Conservation (phyloP, 2,797 vertebrate species). For the Pseudomugil tenellus region DNA sequence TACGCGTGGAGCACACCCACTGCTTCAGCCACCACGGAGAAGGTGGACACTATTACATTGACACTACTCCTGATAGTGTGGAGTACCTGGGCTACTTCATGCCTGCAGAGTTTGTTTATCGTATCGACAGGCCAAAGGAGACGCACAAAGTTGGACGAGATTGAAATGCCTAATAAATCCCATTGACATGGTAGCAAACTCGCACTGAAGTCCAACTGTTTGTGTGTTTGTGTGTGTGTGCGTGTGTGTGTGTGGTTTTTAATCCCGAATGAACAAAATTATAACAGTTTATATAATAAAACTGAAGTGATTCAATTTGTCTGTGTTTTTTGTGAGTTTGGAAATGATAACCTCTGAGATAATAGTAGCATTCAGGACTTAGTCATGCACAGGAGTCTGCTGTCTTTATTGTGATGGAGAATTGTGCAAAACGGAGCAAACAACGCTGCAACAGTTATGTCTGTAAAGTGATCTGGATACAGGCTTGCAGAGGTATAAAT, state of each 20-base stretch:
- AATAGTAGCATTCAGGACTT: neutral
- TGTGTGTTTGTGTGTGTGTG: no score
- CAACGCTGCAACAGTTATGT: neutral
- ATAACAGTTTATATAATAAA: conserved; percentile 15
- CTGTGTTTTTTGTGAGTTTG: neutral
- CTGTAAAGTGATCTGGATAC: no score
- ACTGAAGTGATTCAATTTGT: neutral
- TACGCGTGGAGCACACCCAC: conserved; percentile 95
- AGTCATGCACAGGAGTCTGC: neutral
- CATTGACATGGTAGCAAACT: neutral
- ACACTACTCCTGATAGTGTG: conserved; percentile 92
- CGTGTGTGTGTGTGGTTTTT: neutral
- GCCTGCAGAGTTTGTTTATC: conserved; percentile 91
- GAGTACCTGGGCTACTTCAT: conserved; percentile 93
- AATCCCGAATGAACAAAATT: neutral
- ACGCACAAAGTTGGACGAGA: conserved; percentile 88
- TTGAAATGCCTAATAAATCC: conserved; percentile 56
- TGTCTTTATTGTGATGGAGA: fast-evolving
- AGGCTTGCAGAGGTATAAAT: no score
- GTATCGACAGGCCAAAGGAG: conserved; percentile 90
- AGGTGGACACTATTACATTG: conserved; percentile 95
- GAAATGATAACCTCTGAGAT: neutral
- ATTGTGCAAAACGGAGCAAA: neutral
- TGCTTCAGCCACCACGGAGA: conserved; percentile 95
- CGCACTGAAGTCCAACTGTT: no score